Percentiles rank a stretch among this genome's conserved stretches.
phyloP scores from a whole-genome alignment of 2,113 vertebrate genomes.

The Syngnathus floridae region DNA sequence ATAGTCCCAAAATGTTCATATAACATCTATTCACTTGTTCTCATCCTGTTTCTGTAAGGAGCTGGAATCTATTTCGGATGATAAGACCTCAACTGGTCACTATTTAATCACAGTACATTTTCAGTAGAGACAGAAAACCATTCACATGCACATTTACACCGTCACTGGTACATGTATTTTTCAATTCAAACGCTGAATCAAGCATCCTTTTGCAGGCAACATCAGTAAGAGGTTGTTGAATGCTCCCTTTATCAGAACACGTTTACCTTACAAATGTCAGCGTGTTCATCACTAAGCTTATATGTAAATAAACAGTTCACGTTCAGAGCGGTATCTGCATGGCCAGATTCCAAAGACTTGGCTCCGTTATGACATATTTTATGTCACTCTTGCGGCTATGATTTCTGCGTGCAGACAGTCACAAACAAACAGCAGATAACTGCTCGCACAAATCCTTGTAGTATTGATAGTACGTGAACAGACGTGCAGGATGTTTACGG shows the following conservation, averaged over 20 bases:
- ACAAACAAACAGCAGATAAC: constrained; percentile 47
- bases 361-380: constrained; percentile 32
- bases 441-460: constrained; percentile 21
- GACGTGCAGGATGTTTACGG: constrained; percentile 14
- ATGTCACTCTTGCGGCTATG: constrained; percentile 28
- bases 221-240: not conserved
- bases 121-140: too few relatives aligned
- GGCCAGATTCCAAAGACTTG: constrained; percentile 16
- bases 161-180: not conserved
- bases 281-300: not conserved
- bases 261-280: constrained; percentile 13
- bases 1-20: too few relatives aligned
- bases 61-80: too few relatives aligned
- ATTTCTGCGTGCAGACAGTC: constrained; percentile 36
- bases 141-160: not conserved
- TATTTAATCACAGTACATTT: too few relatives aligned
- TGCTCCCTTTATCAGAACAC: not conserved
- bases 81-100: not conserved
- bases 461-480: constrained; percentile 23
- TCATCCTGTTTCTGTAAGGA: too few relatives aligned
- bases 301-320: constrained; percentile 9
- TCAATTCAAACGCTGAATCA: not conserved
- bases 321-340: constrained; percentile 24
- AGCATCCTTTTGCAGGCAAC: not conserved
- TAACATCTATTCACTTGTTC: too few relatives aligned